Evolutionary conservation across 2,113 vertebrate genomes (phyloP), one percentile per base, ranked within the genome.

Genomic region (Struthidea cinerea): DNA sequence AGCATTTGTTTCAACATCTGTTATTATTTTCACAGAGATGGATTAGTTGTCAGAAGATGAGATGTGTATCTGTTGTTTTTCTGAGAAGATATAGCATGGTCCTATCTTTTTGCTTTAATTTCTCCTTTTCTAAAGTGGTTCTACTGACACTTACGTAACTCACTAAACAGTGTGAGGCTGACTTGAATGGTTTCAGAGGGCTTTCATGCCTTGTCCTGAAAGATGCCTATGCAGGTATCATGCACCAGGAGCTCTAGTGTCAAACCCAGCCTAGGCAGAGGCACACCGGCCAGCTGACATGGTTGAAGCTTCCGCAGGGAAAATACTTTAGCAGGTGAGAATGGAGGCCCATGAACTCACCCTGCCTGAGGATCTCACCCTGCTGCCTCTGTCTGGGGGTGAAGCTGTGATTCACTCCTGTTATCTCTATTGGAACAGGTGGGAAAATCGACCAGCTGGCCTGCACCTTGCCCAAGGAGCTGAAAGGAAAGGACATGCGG

Each of bases 391-490:
- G 52, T 27, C 2, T 16, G 1, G 2, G 46, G 30, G 67, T 26
- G 63, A 79, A 90, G 55, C 21, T 55, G 74, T 82, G 53, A 59
- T 50, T 96, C 81, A 90, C 35, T 78, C 52, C 46, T 85, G 16
- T 84, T 75, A 83, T 82, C 86, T 95, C 78, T 96, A 0, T 70
- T 91, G 79, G 77, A 78, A 79, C 95, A 99, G 99, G 99, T 74
- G 99, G 99, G 4, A 98, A 98, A 74, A 98, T 99, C 28, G 99
- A 99, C 82, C 99, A 99, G n/a, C 97, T 99, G 86, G 98, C 99
- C 83, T 99, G 99, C 95, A 99, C 99, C 39, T 98, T 99, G 37
- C 99, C 99, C 30, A 99, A 99, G 96, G 99, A 99, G 91, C 98
- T 99, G 97, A 98, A 99, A 92, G 99, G 99, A 61, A 98, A 99